Conservation (phyloP, 2,797 vertebrate genomes). For the Tympanoctomys barrerae region DNA sequence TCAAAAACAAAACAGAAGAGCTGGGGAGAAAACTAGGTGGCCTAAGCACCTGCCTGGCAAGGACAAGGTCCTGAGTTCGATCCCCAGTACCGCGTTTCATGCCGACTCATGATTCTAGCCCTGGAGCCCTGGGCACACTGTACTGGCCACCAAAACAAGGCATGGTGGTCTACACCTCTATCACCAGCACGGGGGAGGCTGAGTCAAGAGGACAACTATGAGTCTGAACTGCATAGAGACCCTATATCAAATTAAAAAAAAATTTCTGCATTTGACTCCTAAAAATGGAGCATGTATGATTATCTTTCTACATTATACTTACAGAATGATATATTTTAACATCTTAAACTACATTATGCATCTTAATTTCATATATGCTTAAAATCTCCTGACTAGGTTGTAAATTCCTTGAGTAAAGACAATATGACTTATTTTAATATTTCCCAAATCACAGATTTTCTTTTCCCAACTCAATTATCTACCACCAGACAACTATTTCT, state of each 20-base stretch:
- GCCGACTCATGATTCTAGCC: too few relatives aligned
- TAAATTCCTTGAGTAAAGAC: not conserved
- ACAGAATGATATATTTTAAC: not conserved
- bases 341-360: not conserved
- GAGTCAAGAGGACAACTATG: too few relatives aligned
- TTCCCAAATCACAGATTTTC: not conserved
- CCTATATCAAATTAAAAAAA: not conserved
- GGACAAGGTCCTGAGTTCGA: too few relatives aligned
- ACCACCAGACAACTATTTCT: not conserved
- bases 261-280: not conserved
- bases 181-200: too few relatives aligned
- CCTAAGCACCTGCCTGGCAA: too few relatives aligned
- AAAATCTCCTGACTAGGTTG: not conserved
- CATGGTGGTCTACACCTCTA: too few relatives aligned
- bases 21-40: too few relatives aligned
- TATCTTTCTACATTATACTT: not conserved
- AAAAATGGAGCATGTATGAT: not conserved
- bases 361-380: not conserved
- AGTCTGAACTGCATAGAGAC: not conserved
- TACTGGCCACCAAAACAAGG: too few relatives aligned
- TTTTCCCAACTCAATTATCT: not conserved
- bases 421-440: not conserved
- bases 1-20: not conserved
- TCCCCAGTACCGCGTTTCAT: too few relatives aligned
- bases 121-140: too few relatives aligned